Base-by-base conservation (phyloP, 2,888 invertebrate genomes). In the Brenthis hecate region DNA sequence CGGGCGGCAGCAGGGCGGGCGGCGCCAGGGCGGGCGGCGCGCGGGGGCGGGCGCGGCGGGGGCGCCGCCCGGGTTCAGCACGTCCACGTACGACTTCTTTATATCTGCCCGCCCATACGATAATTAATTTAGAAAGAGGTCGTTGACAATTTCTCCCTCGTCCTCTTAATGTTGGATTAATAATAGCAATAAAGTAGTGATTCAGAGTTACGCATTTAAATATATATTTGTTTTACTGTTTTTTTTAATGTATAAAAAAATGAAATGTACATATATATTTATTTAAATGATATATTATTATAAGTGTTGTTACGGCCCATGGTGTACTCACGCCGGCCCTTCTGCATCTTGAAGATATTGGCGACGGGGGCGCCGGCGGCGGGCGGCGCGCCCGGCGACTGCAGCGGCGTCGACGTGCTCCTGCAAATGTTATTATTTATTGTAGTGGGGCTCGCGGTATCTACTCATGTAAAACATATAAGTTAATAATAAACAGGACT, bases 41-140 rank as follows among this genome's bases (percentile, higher is more conserved):
- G 85, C 85, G 91, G 70, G 85, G 80, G 80, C 89, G 74, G 85
- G 85, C 91, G 70, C 85, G 85, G 50, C 88, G 88, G 51, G 87
- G 84, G 81, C 69, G 72, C 76, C 66, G 74, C 74, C 62, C 76
- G 77, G 70, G 81, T 81, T 87, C 61, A 55, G 85, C 70, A 98
- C 97, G 90, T 98, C 98, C 77, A 98, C 97, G 89, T 98, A 98
- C 71, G 96, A 96, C 81, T 96, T 96, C 88, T 96, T 96, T 80
- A 96, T 93, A 81, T 96, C 97, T 97, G 86, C 23, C 48, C 8
- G 5, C 19, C 11, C n/a, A 4, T n/a, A n/a, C 0, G 19, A n/a
- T 8, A 53, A 16, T 6, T 16, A 53, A 1, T 16, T 53, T 8
- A 51, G 6, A 5, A 51, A 2, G 8, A 4, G 11, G 23, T 11